Evolutionary conservation across 1,140 invertebrate species (phyloP).

Genomic region (Drosophila tani): DNA sequence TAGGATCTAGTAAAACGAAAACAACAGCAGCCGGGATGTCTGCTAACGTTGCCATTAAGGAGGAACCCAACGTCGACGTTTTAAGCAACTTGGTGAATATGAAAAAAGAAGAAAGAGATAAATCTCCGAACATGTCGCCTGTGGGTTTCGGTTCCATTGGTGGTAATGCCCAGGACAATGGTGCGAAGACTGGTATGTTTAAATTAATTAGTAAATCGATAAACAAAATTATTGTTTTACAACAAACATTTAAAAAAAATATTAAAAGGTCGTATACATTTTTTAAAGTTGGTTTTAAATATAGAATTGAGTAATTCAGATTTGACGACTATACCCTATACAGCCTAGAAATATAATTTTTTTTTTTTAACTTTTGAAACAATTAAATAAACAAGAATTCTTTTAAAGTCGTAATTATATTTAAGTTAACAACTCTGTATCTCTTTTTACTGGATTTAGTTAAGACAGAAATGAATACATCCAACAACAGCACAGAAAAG

Average conservation of each 20-base stretch:
- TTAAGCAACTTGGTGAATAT: slow-evolving; percentile 66
- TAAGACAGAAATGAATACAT: slow-evolving; percentile 55
- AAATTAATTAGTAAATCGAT: too few species aligned
- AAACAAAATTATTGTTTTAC: background rate
- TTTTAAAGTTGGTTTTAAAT: too few species aligned
- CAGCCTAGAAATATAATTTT: too few species aligned
- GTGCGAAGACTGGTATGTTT: slow-evolving; percentile 49
- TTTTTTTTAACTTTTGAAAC: too few species aligned
- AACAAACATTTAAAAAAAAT: too few species aligned
- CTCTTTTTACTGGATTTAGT: slow-evolving; percentile 28
- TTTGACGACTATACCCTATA: too few species aligned
- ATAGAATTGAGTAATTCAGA: too few species aligned
- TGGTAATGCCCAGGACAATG: slow-evolving; percentile 35
- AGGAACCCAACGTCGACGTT: slow-evolving; percentile 56
- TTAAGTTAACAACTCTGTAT: background rate
- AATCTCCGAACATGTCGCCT: slow-evolving; percentile 73
- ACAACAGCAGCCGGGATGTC: background rate
- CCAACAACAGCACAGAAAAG: slow-evolving; percentile 44
- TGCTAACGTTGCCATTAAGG: slow-evolving; percentile 46
- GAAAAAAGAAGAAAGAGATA: slow-evolving; percentile 75
- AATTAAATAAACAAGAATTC: too few species aligned
- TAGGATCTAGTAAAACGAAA: slow-evolving; percentile 28
- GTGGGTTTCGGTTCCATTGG: slow-evolving; percentile 73
- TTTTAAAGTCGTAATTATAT: background rate
- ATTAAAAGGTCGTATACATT: too few species aligned